Evolutionary conservation across 1,140 invertebrate species (phyloP).

Genomic region (Bombus polaris): DNA sequence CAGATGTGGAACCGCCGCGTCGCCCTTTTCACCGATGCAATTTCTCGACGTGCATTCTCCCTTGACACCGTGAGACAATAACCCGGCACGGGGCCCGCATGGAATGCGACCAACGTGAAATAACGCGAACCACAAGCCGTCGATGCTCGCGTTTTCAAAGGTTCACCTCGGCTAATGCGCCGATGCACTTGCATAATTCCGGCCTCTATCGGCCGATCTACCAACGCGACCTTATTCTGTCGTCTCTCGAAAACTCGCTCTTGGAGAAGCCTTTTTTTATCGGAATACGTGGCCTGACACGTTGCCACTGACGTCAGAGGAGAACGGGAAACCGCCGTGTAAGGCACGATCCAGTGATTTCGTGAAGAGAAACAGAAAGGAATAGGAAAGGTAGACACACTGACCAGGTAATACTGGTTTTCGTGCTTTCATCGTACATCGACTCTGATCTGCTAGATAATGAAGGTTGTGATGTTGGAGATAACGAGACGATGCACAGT

Average conservation of each 20-base stretch:
- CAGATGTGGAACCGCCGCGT: slow-evolving; percentile 12
- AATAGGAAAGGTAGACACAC: not conserved
- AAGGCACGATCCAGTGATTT: slow-evolving; percentile 23
- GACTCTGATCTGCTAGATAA: no score
- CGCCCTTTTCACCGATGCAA: slow-evolving; percentile 28
- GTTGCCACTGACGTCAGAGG: slow-evolving; percentile 30
- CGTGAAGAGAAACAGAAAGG: slow-evolving; percentile 2
- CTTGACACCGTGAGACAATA: slow-evolving; percentile 55
- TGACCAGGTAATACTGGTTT: not conserved
- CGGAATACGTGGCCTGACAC: slow-evolving; percentile 4
- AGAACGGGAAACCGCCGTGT: slow-evolving; percentile 3
- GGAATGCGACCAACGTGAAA: slow-evolving; percentile 54
- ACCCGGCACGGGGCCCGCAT: slow-evolving; percentile 33
- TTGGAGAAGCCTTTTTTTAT: slow-evolving; percentile 46
- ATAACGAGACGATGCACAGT: no score
- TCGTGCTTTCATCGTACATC: not conserved
- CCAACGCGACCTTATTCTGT: slow-evolving; percentile 19
- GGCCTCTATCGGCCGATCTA: slow-evolving; percentile 40
- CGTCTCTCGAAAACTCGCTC: slow-evolving; percentile 21
- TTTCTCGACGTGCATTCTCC: slow-evolving; percentile 32
- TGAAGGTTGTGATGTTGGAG: no score
- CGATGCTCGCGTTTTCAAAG: slow-evolving; percentile 49
- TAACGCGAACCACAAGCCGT: slow-evolving; percentile 47
- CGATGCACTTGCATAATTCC: slow-evolving; percentile 58
- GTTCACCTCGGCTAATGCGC: slow-evolving; percentile 32